Evolutionary conservation across 1,140 invertebrate species (phyloP).

Genomic region (Cydia pomonella): DNA sequence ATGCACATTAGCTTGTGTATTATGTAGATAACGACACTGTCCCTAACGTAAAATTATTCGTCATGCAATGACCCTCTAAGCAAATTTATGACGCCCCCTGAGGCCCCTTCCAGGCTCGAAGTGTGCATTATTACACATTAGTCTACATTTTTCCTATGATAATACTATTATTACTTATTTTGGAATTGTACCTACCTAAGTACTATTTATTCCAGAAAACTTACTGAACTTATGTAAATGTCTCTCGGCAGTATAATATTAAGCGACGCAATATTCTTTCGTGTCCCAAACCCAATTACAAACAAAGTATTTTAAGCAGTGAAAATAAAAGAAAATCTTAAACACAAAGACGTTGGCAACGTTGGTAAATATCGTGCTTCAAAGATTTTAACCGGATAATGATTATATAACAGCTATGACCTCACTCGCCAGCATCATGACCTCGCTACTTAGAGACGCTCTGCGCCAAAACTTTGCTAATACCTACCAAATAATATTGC

Average conservation of each 20-base stretch:
- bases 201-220: too few relatives aligned
- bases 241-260: too few relatives aligned
- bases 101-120: not conserved
- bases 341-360: not conserved
- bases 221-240: too few relatives aligned
- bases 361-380: not conserved
- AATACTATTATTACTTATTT: too few relatives aligned
- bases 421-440: not conserved
- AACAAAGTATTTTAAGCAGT: too few relatives aligned
- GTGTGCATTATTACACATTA: too few relatives aligned
- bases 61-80: not conserved
- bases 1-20: too few relatives aligned
- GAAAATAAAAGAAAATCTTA: not conserved
- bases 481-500: not conserved
- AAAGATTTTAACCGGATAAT: slow-evolving; percentile 3
- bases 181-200: too few relatives aligned
- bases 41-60: not conserved
- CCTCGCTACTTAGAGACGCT: not conserved
- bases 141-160: too few relatives aligned
- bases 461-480: slow-evolving; percentile 12
- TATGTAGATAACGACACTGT: not conserved
- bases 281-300: too few relatives aligned
- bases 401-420: slow-evolving; percentile 17
- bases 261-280: too few relatives aligned
- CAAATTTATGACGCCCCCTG: not conserved